A percentile compares a stretch with the other conserved stretches of the same genome.
Evolutionary conservation across 2,797 vertebrate species (phyloP).

Genomic region (Oreochromis mossambicus): DNA sequence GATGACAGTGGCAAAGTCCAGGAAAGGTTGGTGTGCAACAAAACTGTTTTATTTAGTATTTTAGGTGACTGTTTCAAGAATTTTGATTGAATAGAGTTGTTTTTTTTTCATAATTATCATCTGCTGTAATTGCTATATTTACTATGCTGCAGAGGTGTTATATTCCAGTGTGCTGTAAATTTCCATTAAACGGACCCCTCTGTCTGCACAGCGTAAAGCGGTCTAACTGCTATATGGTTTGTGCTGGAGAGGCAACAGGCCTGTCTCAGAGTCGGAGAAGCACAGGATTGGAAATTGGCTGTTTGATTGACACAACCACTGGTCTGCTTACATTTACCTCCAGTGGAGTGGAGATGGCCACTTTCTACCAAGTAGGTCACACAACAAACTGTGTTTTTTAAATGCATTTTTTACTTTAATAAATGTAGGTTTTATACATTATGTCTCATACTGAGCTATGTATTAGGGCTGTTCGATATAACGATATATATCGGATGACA

Average conservation of each 20-base stretch:
- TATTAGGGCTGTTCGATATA: not conserved
- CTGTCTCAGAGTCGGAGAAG: constrained; percentile 88
- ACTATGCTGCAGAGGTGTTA: not conserved
- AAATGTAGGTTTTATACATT: not conserved
- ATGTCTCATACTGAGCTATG: not conserved
- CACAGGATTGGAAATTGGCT: constrained; percentile 88
- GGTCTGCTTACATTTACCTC: constrained; percentile 91
- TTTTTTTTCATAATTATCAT: not conserved
- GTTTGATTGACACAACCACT: constrained; percentile 85
- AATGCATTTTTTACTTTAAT: not conserved
- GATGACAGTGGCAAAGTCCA: constrained; percentile 95
- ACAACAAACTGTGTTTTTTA: not conserved
- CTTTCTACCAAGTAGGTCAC: constrained; percentile 83
- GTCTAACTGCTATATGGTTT: constrained; percentile 94
- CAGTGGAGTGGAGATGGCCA: constrained; percentile 89
- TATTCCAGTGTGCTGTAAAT: not conserved
- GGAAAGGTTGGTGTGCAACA: constrained; percentile 81
- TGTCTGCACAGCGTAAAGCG: constrained; percentile 83
- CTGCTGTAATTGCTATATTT: not conserved
- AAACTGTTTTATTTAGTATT: not conserved
- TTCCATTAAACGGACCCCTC: not conserved
- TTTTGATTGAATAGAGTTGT: not conserved
- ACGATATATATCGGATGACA: not conserved
- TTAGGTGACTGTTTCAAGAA: not conserved
- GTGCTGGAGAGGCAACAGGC: constrained; percentile 88